Evolutionary conservation across 35 echinoderm and acorn worm species (phyloP).

Genomic region (Lytechinus pictus): DNA sequence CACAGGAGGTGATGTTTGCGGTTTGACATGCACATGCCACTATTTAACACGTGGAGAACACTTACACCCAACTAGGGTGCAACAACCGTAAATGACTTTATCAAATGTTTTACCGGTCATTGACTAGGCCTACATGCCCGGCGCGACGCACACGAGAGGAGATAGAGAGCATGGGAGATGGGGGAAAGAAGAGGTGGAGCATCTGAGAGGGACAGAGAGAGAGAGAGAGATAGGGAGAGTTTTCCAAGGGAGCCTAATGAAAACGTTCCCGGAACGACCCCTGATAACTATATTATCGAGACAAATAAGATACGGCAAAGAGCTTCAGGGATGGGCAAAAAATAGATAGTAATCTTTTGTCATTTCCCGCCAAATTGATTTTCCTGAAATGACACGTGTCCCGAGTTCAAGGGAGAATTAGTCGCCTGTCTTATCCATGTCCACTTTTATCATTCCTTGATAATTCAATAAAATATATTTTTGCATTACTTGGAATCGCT

Average conservation of each 20-base stretch:
- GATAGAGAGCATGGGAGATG: too few relatives aligned
- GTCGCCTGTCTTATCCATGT: neutral
- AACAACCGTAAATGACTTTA: constrained; percentile 19
- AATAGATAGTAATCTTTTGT: neutral
- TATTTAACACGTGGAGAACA: neutral
- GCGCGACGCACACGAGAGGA: neutral
- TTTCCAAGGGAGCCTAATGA: neutral
- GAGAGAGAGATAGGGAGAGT: neutral
- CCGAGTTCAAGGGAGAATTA: neutral
- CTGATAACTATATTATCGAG: neutral
- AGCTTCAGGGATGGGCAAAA: neutral
- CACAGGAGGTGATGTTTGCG: neutral
- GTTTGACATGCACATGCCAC: neutral
- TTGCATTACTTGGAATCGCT: constrained; percentile 18
- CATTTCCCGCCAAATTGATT: neutral
- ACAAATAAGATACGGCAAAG: neutral
- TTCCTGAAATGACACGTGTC: neutral
- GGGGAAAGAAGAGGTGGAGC: too few relatives aligned
- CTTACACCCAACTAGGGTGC: neutral
- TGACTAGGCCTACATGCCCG: constrained; percentile 7
- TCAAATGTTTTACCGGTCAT: constrained; percentile 12
- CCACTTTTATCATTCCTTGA: neutral
- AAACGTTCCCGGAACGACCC: neutral
- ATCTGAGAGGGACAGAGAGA: neutral
- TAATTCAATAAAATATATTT: neutral